Evolutionary conservation across 2,797 vertebrate genomes (phyloP), one percentile per base, ranked within the genome.

Genomic region (Capromys pilorides): DNA sequence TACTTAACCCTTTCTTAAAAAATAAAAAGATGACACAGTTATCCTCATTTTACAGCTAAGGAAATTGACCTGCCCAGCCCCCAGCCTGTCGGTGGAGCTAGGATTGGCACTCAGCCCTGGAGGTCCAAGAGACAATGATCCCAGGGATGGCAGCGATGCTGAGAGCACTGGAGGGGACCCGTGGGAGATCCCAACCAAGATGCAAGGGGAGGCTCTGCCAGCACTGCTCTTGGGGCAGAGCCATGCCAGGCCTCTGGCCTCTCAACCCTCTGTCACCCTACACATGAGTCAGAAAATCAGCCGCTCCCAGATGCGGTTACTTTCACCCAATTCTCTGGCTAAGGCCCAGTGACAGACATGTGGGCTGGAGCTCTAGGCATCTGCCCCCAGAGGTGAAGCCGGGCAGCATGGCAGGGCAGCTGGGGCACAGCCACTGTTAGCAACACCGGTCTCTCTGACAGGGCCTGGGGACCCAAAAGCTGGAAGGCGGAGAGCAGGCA

Each of bases 1-100:
- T 64, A 85, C 36, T 75, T 95, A n/a, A 69, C 39, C 61, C n/a
- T 94, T 90, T 71, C 86, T 95, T 49, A 69, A 77, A 86, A 88
- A 88, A 67, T 16, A 16, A 66, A 10, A 59, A 85, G 85, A 78
- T 51, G 54, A 28, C 45, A 62, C n/a, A n/a, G 79, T 69, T 59
- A 36, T 61, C 31, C 80, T 86, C 66, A 81, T 95, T 86, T 90
- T 67, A 90, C 83, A 80, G 82, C 77, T 51, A 71, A 62, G 80
- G 82, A 94, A 73, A 96, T 86, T 78, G 90, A 92, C 54, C 45
- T 90, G n/a, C 36, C 33, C 57, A 9, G 59, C 49, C 28, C 49
- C 81, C 36, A 45, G 54, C n/a, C 86, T 61, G 41, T 77, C 39
- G 31, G 28, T 59, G n/a, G 12, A 90, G 78, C 59, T 81, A 59